Conservation (phyloP, 1,140 invertebrate genomes). For the Halesus radiatus region DNA sequence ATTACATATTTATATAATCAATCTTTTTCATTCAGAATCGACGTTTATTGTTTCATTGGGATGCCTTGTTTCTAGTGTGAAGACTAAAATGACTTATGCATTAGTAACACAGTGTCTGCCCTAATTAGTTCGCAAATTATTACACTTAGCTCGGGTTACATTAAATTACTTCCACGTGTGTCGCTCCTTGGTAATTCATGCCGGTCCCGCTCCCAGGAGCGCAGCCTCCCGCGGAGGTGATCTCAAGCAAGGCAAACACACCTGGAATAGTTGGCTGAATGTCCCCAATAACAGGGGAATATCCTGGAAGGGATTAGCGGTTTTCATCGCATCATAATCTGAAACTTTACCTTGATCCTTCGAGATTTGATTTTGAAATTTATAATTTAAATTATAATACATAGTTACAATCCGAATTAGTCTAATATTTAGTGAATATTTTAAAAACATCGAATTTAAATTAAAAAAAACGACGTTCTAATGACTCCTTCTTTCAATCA, state of each 20-base stretch:
- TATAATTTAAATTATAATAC: no score
- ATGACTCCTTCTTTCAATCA: no score
- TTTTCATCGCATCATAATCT: background rate
- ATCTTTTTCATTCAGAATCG: no score
- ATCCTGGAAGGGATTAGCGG: background rate
- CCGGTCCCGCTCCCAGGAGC: background rate
- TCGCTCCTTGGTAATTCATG: slow-evolving; percentile 26
- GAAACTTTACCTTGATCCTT: background rate
- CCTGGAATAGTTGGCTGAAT: background rate
- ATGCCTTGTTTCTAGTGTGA: background rate
- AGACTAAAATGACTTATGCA: background rate
- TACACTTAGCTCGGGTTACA: slow-evolving; percentile 11
- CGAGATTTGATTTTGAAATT: background rate
- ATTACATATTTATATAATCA: no score
- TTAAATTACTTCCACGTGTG: slow-evolving; percentile 37
- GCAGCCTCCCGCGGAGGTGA: background rate
- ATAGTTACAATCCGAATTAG: no score
- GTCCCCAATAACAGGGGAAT: slow-evolving; percentile 3
- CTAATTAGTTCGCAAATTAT: slow-evolving; percentile 12
- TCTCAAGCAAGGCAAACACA: background rate
- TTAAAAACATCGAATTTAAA: no score
- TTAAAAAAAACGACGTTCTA: no score
- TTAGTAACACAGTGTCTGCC: background rate
- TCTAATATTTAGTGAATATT: no score
- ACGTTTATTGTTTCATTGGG: no score